phyloP scores from a whole-genome alignment of 2,888 invertebrate species.

The Chydorus sphaericus region DNA sequence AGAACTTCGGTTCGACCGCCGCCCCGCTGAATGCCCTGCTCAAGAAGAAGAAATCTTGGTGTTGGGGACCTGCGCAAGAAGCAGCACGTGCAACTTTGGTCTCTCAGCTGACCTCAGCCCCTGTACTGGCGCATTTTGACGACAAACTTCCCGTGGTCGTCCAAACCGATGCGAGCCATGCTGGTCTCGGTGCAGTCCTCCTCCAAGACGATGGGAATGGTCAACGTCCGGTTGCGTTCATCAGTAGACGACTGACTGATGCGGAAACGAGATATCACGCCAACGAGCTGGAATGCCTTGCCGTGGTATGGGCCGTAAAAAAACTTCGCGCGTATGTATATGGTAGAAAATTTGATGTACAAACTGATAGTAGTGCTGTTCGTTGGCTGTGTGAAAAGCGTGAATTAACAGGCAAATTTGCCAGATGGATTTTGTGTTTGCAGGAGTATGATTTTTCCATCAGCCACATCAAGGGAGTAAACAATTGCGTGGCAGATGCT shows the following conservation, averaged over 20 bases:
- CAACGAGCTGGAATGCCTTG: constrained; percentile 20
- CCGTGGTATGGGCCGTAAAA: constrained; percentile 19
- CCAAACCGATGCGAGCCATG: constrained; percentile 21
- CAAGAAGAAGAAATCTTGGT: neutral
- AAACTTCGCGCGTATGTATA: constrained; percentile 20
- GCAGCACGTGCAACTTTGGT: constrained; percentile 17
- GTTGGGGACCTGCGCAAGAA: constrained; percentile 10
- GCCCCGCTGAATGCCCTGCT: constrained; percentile 1
- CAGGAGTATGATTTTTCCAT: constrained; percentile 2
- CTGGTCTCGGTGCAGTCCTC: constrained; percentile 22
- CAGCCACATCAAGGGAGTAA: neutral
- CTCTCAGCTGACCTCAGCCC: constrained; percentile 14
- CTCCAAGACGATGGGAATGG: constrained; percentile 19
- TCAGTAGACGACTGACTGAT: constrained; percentile 14
- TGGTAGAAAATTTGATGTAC: constrained; percentile 18
- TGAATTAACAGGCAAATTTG: neutral
- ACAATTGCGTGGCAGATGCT: constrained; percentile 14
- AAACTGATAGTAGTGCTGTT: constrained; percentile 20
- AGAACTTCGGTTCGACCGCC: neutral
- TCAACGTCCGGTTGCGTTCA: constrained; percentile 14
- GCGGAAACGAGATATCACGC: constrained; percentile 19
- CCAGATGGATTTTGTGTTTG: neutral
- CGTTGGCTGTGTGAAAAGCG: neutral
- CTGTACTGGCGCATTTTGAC: constrained; percentile 21
- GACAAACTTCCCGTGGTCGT: constrained; percentile 19